A percentile compares a stretch with the other conserved stretches of the same genome.
phyloP scores from a whole-genome alignment of 2,113 vertebrate species.

The Pelusios castaneus region DNA sequence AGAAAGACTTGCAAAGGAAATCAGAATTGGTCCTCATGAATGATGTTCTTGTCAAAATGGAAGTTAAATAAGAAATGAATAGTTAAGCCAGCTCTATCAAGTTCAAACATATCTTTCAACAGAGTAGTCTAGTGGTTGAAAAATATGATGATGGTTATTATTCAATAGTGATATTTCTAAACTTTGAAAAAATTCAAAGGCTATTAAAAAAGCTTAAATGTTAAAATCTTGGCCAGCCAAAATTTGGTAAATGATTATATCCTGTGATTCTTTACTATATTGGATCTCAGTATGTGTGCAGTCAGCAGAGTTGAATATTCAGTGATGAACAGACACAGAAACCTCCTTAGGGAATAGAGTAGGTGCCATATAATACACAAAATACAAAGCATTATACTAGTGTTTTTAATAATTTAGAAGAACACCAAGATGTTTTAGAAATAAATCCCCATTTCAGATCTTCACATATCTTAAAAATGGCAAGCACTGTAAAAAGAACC shows the following conservation, averaged over 20 bases:
- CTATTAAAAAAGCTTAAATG: background rate
- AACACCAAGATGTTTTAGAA: background rate
- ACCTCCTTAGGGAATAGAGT: background rate
- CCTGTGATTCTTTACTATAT: background rate
- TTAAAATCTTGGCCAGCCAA: background rate
- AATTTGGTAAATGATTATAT: background rate
- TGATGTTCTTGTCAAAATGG: background rate
- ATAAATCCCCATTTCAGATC: background rate
- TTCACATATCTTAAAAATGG: background rate
- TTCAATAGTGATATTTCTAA: background rate
- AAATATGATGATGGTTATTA: background rate
- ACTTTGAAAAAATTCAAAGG: background rate
- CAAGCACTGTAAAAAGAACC: background rate
- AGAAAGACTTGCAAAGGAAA: background rate
- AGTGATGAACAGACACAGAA: background rate
- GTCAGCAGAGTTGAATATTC: background rate
- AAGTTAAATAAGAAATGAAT: background rate
- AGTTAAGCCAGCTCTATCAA: background rate
- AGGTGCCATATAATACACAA: background rate
- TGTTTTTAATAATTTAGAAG: conserved; percentile 2
- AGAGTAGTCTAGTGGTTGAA: background rate
- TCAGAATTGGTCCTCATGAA: background rate
- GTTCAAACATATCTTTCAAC: background rate
- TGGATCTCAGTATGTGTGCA: background rate
- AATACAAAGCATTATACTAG: background rate